Evolutionary conservation across 2,113 vertebrate species (phyloP).

Genomic region (Centropus unirufus): DNA sequence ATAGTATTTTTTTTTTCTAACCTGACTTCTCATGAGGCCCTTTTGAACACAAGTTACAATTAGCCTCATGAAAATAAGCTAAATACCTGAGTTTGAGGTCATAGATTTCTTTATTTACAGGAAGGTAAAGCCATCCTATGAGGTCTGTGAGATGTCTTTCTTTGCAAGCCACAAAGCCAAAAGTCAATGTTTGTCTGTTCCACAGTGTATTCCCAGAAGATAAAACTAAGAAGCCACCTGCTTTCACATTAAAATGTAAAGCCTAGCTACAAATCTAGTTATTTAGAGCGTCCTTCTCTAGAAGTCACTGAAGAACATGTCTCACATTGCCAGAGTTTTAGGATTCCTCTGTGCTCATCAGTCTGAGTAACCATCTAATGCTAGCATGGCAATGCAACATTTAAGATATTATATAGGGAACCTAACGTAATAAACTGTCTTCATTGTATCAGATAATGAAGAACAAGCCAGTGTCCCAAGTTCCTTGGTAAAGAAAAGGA

Average conservation of each 20-base stretch:
- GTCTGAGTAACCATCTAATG: constrained; percentile 4
- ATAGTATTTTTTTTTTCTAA: constrained; percentile 51
- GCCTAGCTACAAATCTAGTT: constrained; percentile 19
- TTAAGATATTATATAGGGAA: neutral
- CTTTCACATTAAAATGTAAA: constrained; percentile 50
- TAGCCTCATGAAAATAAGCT: neutral
- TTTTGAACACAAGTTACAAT: neutral
- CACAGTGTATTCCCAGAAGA: neutral
- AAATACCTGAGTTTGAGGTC: neutral
- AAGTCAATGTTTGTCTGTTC: constrained; percentile 14
- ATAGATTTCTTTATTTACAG: neutral
- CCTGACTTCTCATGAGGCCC: neutral
- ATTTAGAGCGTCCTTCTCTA: neutral
- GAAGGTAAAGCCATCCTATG: neutral
- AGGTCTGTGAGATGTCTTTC: neutral
- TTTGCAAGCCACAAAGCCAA: neutral
- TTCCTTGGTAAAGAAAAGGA: neutral
- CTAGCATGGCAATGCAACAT: neutral
- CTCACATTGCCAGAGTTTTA: constrained; percentile 4
- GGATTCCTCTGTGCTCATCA: constrained; percentile 16
- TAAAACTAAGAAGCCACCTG: constrained; percentile 32
- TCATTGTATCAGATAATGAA: neutral
- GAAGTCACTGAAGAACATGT: neutral
- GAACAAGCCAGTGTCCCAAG: neutral
- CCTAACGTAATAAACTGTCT: neutral